Conservation (phyloP, 2,888 invertebrate species). For the Phengaris arion region DNA sequence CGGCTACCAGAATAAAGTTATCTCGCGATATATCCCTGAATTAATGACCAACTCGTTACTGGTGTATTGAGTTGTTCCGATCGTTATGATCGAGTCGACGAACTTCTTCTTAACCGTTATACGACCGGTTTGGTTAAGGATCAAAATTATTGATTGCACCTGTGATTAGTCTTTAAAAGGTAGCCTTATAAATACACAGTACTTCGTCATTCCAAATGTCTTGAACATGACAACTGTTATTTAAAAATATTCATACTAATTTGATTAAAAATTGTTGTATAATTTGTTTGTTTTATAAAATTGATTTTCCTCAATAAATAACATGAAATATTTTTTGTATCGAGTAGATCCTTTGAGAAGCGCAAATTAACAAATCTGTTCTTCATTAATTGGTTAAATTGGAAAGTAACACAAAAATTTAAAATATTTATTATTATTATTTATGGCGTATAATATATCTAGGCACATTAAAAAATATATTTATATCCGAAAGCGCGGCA, state of each 20-base stretch:
- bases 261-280: neutral
- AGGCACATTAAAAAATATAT: too few species aligned
- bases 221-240: neutral
- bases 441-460: too few species aligned
- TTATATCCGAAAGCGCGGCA: too few species aligned
- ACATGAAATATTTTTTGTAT: too few species aligned
- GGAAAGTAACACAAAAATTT: too few species aligned
- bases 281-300: neutral
- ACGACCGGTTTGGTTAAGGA: slow-evolving; percentile 24
- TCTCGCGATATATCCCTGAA: slow-evolving; percentile 78
- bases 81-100: slow-evolving; percentile 64
- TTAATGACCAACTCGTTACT: slow-evolving; percentile 79
- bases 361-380: too few species aligned
- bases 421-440: too few species aligned
- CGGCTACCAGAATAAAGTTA: slow-evolving; percentile 80
- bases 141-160: slow-evolving; percentile 24
- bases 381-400: too few species aligned
- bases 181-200: slow-evolving; percentile 11
- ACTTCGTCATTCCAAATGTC: neutral
- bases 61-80: slow-evolving; percentile 75
- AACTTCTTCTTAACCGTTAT: slow-evolving; percentile 46
- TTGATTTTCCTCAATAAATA: neutral
- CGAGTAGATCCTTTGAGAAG: too few species aligned
- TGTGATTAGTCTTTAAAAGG: slow-evolving; percentile 15
- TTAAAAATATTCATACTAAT: neutral